These are phyloP conservation scores for Bombylius major DNA, from an alignment of 2,888 invertebrate genomes.

Conservation along the genomic window DNA sequence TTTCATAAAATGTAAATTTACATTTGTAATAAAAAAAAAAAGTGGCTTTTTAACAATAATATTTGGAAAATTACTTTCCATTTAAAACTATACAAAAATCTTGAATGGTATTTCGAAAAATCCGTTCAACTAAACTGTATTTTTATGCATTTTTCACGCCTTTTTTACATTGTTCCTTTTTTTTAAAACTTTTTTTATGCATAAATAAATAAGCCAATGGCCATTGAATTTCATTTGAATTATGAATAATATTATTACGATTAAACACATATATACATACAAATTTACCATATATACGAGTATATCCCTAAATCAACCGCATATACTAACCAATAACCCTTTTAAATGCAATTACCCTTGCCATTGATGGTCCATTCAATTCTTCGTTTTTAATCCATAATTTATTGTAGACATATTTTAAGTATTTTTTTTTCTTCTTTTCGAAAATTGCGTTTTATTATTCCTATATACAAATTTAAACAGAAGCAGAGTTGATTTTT, in stretches of 20 bases:
- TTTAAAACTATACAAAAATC: too few species aligned
- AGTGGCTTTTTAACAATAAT: too few species aligned
- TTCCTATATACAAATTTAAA: slow-evolving; percentile 2
- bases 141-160: too few species aligned
- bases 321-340: not conserved
- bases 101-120: too few species aligned
- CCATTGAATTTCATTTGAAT: not conserved
- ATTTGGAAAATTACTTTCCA: too few species aligned
- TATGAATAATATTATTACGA: not conserved
- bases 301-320: not conserved
- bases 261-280: not conserved
- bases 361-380: not conserved
- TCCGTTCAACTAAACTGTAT: too few species aligned
- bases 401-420: slow-evolving; percentile 5
- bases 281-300: not conserved
- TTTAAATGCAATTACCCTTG: not conserved
- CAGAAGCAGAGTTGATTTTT: not conserved
- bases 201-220: not conserved
- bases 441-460: slow-evolving; percentile 6
- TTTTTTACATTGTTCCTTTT: too few species aligned
- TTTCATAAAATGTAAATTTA: too few species aligned
- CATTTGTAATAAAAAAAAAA: too few species aligned
- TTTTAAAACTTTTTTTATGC: not conserved
- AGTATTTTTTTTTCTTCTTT: not conserved
- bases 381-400: slow-evolving; percentile 8